Evolutionary conservation across 30 jellyfish, hydroid and myxozoan genomes (phyloP).

Genomic region (Hydra vulgaris): DNA sequence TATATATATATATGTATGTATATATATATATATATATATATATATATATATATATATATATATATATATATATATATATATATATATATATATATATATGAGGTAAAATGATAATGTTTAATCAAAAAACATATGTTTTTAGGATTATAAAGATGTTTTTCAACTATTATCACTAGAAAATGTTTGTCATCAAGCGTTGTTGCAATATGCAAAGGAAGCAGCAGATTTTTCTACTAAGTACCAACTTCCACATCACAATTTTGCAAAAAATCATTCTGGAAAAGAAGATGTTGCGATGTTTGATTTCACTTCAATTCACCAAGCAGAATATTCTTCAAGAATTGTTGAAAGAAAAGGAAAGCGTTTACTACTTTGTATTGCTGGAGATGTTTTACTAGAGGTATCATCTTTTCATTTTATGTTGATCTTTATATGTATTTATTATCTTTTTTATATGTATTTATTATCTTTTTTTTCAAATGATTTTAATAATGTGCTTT

Average conservation of each 20-base stretch:
- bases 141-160: conserved; percentile 63
- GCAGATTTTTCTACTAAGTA: conserved; percentile 90
- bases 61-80: too few species aligned
- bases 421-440: conserved; percentile 4
- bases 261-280: conserved; percentile 75
- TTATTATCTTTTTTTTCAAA: too few species aligned
- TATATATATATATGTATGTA: too few species aligned
- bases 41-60: too few species aligned
- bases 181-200: conserved; percentile 43
- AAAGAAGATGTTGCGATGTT: conserved; percentile 95
- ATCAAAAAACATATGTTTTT: too few species aligned
- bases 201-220: conserved; percentile 65
- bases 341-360: conserved; percentile 81
- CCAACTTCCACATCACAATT: conserved; percentile 91
- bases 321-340: conserved; percentile 82
- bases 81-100: too few species aligned
- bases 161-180: conserved; percentile 57
- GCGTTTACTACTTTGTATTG: conserved; percentile 60
- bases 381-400: conserved; percentile 88
- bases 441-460: neutral
- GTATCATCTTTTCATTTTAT: too few species aligned
- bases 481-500: too few species aligned
- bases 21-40: too few species aligned
- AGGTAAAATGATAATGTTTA: too few species aligned
- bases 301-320: conserved; percentile 89